Percentiles rank a stretch among this genome's conserved stretches.
phyloP scores from a whole-genome alignment of 1,140 invertebrate species.

The Ceratosolen fusciceps region DNA sequence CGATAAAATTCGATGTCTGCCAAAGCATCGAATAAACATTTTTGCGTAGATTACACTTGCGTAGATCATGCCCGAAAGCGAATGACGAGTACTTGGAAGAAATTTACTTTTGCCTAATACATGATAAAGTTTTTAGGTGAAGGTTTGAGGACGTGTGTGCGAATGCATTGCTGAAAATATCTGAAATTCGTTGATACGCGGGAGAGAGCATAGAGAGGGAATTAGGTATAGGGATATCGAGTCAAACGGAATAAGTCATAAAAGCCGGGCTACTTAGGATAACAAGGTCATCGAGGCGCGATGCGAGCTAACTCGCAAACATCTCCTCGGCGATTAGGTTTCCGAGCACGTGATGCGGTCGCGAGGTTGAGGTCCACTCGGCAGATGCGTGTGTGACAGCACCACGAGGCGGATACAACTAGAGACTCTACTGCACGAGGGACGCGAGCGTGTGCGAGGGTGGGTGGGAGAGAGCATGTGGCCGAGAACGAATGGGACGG shows the following conservation, averaged over 20 bases:
- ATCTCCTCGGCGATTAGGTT: constrained; percentile 58
- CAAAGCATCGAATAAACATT: no score
- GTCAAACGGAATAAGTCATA: constrained; percentile 39
- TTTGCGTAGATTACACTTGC: no score
- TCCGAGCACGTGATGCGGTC: constrained; percentile 63
- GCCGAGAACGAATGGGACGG: background rate
- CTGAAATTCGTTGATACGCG: background rate
- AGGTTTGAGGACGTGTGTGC: background rate
- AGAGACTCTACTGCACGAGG: background rate
- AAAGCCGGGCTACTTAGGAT: background rate
- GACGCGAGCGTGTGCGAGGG: background rate
- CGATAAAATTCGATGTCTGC: no score
- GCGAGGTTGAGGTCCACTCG: constrained; percentile 62
- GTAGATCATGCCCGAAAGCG: no score
- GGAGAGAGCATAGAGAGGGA: background rate
- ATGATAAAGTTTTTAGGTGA: background rate
- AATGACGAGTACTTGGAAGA: no score
- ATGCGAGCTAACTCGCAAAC: background rate
- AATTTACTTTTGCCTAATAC: background rate
- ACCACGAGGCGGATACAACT: background rate
- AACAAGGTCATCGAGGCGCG: constrained; percentile 7
- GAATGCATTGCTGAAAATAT: background rate
- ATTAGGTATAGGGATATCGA: background rate
- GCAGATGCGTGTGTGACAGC: constrained; percentile 8
- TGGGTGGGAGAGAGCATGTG: no score